phyloP scores from a whole-genome alignment of 2,113 vertebrate genomes.

The Elephantulus edwardii region DNA sequence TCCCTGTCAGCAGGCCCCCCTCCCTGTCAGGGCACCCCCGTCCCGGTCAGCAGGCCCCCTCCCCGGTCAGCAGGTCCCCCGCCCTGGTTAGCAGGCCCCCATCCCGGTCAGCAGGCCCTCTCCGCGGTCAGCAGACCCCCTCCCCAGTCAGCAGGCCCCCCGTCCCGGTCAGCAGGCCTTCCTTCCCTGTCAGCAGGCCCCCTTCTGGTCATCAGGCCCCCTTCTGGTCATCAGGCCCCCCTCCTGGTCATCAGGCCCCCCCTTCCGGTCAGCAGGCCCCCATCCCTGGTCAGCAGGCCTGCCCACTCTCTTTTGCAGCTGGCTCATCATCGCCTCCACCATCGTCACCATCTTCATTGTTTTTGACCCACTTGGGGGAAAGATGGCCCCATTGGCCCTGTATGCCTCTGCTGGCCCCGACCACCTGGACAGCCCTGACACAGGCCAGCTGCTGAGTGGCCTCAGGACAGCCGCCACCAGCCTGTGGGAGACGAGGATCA shows the following conservation, averaged over 20 bases:
- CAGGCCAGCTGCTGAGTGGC: slow-evolving; percentile 89
- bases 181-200: too few species aligned
- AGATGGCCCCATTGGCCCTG: slow-evolving; percentile 67
- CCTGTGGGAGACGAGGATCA: slow-evolving; percentile 93
- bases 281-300: neutral
- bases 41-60: too few species aligned
- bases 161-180: too few species aligned
- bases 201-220: too few species aligned
- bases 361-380: slow-evolving; percentile 94
- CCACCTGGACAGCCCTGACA: slow-evolving; percentile 88
- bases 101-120: too few species aligned
- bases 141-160: too few species aligned
- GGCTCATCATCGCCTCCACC: slow-evolving; percentile 92
- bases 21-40: too few species aligned
- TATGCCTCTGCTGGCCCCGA: slow-evolving; percentile 9
- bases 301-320: slow-evolving; percentile 84
- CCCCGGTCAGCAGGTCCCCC: rapidly evolving
- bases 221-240: neutral
- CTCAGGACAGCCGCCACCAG: slow-evolving; percentile 90
- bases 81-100: too few species aligned
- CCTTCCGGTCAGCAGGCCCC: rapidly evolving
- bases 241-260: too few species aligned
- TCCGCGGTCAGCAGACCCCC: too few species aligned
- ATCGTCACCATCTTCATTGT: slow-evolving; percentile 89
- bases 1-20: too few species aligned